Evolutionary conservation across 2,888 invertebrate genomes (phyloP).

Genomic region (Apotomis capreana): DNA sequence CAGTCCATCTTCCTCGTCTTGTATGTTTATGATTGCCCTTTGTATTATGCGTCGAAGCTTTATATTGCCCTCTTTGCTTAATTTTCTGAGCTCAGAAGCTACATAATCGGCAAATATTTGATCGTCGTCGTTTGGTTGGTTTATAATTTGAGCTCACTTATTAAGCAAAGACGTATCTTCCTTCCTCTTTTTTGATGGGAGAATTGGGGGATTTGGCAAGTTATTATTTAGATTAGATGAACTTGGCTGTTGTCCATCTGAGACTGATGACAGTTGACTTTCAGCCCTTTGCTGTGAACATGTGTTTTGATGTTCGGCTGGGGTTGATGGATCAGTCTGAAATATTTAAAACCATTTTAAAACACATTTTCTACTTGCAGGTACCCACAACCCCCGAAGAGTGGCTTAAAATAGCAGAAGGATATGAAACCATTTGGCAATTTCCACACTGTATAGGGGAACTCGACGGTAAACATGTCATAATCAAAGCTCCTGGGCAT

Average conservation of each 20-base stretch:
- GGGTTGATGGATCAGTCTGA: constrained; percentile 5
- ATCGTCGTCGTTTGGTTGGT: constrained; percentile 5
- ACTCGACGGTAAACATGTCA: constrained; percentile 5
- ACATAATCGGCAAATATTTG: constrained; percentile 7
- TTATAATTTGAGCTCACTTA: not conserved
- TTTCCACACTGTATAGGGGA: constrained; percentile 3
- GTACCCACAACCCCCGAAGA: not conserved
- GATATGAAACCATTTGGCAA: constrained; percentile 7
- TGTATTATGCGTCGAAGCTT: too few species aligned
- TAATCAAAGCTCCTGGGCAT: constrained; percentile 2
- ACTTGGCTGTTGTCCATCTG: constrained; percentile 3
- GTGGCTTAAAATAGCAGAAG: constrained; percentile 5
- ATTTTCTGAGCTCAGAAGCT: constrained; percentile 7
- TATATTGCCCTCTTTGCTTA: constrained; percentile 3
- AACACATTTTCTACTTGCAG: constrained; percentile 4
- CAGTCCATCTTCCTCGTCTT: constrained; percentile 5
- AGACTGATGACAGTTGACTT: not conserved
- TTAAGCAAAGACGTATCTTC: constrained; percentile 8
- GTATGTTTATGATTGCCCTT: not conserved
- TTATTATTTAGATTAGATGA: constrained; percentile 2
- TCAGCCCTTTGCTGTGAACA: not conserved
- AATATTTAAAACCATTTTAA: not conserved
- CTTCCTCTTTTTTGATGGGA: constrained; percentile 5
- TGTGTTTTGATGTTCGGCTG: constrained; percentile 1
- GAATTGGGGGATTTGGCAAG: not conserved